Base-by-base conservation (phyloP, 2,113 vertebrate species). In the Cichladusa arquata region DNA sequence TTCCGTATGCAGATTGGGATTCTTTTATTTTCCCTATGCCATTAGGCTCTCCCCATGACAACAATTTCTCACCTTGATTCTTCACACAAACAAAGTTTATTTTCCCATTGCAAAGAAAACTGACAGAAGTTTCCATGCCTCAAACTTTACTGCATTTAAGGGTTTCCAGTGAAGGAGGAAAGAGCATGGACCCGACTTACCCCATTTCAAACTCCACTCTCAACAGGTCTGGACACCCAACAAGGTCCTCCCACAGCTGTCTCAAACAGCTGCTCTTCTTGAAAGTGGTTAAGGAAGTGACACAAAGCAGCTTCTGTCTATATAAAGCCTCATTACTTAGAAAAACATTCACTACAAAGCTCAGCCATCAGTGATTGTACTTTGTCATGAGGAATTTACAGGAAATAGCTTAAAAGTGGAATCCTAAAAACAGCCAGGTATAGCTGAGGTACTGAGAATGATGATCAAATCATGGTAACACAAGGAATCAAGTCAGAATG, bases 181-280 rank as follows among this genome's bases (percentile, higher is more conserved):
- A 40, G 3, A 81, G 8, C 8, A 44, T 2, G 3, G 17, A 54
- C 18, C 17, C 1, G 2, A 71, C 19, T 47, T n/a, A 45, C 1
- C 31, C 12, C 9, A 47, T 19, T 58, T 51, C 45, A 38, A 48
- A 44, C 12, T 66, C 22, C 9, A 48, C 15, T 70, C 12, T 34
- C n/a, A 78, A 48, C n/a, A 47, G 12, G 14, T 45, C 53, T 64
- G 20, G 18, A 42, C 48, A 56, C 14, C 3, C 18, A 93, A 34
- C 5, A 51, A 64, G 29, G 12, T 72, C 31, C 26, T 60, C 38
- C 69, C 5, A 3, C 8, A 60, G 57, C 22, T 26, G 2, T 51
- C 31, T 3, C 2, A 34, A 84, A 60, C 12, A 81, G 14, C 14
- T 73, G 36, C 31, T 61, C 29, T 33, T 12, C 73, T 60, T 53